These are phyloP conservation scores for Spicauda simplicius DNA, from an alignment of 2,888 invertebrate species.

Conservation along the genomic window DNA sequence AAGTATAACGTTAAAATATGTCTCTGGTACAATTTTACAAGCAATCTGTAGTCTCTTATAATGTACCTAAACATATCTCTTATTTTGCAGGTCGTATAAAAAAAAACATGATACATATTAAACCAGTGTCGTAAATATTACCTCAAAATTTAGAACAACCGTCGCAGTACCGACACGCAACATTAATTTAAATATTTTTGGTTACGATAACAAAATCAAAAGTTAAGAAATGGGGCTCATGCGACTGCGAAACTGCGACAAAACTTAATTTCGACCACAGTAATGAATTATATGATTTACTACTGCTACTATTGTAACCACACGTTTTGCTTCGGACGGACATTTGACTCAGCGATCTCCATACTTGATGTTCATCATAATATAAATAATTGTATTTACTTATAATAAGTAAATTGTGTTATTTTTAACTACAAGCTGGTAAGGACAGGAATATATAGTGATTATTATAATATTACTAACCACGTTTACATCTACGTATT, in stretches of 20 bases:
- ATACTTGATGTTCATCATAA: no score
- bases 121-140: background rate
- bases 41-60: no score
- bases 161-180: background rate
- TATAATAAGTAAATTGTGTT: no score
- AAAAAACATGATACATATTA: background rate
- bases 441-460: no score
- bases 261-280: slow-evolving; percentile 63
- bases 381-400: no score
- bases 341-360: no score
- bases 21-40: background rate
- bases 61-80: no score
- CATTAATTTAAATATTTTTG: background rate
- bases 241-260: slow-evolving; percentile 48
- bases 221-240: slow-evolving; percentile 8
- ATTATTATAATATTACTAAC: no score
- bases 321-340: background rate
- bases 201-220: slow-evolving; percentile 1
- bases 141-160: background rate
- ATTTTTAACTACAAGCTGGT: no score
- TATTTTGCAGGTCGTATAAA: no score
- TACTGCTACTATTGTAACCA: slow-evolving; percentile 12
- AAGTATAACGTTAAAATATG: no score
- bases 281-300: slow-evolving; percentile 30
- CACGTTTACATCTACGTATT: no score